phyloP scores from a whole-genome alignment of 2,113 vertebrate species.

The Saguinus midas region DNA sequence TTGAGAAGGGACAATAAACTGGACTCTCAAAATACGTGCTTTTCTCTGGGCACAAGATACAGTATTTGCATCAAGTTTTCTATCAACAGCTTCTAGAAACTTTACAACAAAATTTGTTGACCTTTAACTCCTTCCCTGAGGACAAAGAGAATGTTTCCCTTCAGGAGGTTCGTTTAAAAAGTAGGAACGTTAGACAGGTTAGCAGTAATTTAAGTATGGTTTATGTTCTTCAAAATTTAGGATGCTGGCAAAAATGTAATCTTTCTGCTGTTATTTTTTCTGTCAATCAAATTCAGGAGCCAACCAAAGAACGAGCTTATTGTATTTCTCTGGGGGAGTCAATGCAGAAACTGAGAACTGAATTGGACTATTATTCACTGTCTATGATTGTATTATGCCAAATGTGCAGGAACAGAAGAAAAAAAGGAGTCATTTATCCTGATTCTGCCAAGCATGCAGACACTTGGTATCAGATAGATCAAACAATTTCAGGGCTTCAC shows the following conservation, averaged over 20 bases:
- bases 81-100: neutral
- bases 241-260: conserved; percentile 64
- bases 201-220: conserved; percentile 44
- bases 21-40: neutral
- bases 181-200: neutral
- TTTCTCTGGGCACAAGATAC: neutral
- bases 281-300: conserved; percentile 64
- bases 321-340: conserved; percentile 44
- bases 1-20: too few relatives aligned
- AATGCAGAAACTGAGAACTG: conserved; percentile 33
- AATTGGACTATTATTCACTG: conserved; percentile 67
- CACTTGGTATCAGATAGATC: conserved; percentile 63
- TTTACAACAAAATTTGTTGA: neutral
- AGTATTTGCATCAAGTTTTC: neutral
- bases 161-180: conserved; percentile 48
- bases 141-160: conserved; percentile 20
- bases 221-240: conserved; percentile 59
- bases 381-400: conserved; percentile 53
- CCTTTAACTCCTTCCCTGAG: conserved; percentile 39
- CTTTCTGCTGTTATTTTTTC: conserved; percentile 67
- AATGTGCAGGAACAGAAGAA: conserved; percentile 45
- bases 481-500: conserved; percentile 44
- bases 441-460: conserved; percentile 57
- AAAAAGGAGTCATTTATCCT: conserved; percentile 63
- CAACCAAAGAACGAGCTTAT: conserved; percentile 44